Percentiles rank a stretch among this genome's conserved stretches.
Evolutionary conservation across 1,140 invertebrate species (phyloP).

Genomic region (Battus philenor): DNA sequence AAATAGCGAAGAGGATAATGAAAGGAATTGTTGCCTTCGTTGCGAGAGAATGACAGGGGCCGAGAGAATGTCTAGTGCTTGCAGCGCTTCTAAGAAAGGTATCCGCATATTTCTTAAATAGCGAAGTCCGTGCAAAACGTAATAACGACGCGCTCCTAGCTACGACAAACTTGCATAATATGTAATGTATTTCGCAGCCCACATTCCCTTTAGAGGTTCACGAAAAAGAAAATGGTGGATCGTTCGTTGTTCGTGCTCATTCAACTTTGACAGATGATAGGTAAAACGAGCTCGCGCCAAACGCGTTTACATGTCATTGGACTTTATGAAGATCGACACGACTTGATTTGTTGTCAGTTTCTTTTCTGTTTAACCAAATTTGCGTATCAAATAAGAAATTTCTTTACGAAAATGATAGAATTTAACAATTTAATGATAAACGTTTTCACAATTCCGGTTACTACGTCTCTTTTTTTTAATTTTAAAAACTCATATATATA

Average conservation of each 20-base stretch:
- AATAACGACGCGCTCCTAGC: constrained; percentile 37
- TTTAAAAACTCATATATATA: too few relatives aligned
- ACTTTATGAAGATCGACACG: not conserved
- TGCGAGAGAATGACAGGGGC: too few relatives aligned
- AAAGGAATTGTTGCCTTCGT: too few relatives aligned
- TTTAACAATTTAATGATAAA: too few relatives aligned
- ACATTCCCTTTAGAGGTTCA: constrained; percentile 20
- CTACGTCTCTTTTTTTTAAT: too few relatives aligned
- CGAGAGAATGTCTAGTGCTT: not conserved
- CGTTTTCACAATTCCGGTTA: too few relatives aligned
- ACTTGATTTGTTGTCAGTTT: not conserved
- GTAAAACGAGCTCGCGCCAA: not conserved
- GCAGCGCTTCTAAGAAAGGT: constrained; percentile 19
- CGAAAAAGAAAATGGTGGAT: constrained; percentile 21
- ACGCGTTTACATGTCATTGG: not conserved
- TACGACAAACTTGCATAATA: constrained; percentile 30
- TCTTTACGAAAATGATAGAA: too few relatives aligned
- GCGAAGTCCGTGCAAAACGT: constrained; percentile 39
- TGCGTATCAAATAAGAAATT: too few relatives aligned
- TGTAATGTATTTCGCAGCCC: constrained; percentile 27
- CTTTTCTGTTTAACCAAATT: too few relatives aligned
- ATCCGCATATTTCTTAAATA: constrained; percentile 40
- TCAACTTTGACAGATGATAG: constrained; percentile 11
- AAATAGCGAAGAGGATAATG: too few relatives aligned
- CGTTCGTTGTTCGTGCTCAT: constrained; percentile 2